These are phyloP conservation scores for Agriopis aurantiaria DNA, from an alignment of 2,888 invertebrate genomes.

Conservation along the genomic window DNA sequence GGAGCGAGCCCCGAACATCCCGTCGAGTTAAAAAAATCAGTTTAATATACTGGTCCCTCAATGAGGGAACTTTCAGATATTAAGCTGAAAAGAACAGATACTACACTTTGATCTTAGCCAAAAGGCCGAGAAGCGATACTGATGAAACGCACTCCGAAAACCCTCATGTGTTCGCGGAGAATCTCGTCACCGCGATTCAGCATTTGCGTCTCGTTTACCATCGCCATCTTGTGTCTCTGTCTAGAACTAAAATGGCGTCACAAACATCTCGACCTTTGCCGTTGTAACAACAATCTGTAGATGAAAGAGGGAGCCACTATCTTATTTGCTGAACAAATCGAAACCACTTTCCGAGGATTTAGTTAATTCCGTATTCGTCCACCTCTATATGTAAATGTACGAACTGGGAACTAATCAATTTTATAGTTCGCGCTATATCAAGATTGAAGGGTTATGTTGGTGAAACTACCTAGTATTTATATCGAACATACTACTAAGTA, in stretches of 20 bases:
- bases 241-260: background rate
- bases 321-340: background rate
- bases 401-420: too few species aligned
- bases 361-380: too few species aligned
- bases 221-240: background rate
- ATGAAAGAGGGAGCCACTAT: background rate
- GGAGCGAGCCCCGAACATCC: too few species aligned
- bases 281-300: background rate
- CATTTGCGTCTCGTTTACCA: background rate
- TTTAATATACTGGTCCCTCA: constrained; percentile 15
- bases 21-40: background rate
- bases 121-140: background rate
- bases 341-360: too few species aligned
- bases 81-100: too few species aligned
- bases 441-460: too few species aligned
- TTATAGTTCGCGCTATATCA: too few species aligned
- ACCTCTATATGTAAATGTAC: too few species aligned
- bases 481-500: too few species aligned
- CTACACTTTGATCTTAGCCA: too few species aligned
- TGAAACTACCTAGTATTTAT: too few species aligned
- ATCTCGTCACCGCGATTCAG: background rate
- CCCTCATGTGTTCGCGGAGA: background rate
- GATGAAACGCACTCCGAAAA: background rate
- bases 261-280: background rate
- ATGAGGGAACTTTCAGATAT: constrained; percentile 1